Base-by-base conservation (phyloP, 2,888 invertebrate species). In the Luffia ferchaultella region DNA sequence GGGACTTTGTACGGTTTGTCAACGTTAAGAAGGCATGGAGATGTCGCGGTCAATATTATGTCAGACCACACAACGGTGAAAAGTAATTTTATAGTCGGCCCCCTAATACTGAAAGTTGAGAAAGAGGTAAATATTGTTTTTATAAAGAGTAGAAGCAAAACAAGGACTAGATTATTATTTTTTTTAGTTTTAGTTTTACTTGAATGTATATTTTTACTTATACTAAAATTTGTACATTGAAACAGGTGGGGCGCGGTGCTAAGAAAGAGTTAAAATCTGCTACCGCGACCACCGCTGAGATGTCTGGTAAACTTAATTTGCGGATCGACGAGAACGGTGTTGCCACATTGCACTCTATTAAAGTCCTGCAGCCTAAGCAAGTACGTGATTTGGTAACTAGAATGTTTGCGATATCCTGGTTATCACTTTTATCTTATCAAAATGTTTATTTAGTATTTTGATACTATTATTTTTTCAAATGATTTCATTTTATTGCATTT, bases 301-400 rank as follows among this genome's bases (percentile, higher is more conserved):
- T 95, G 93, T 86, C 88, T 48, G 94, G 94, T 20, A 90, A 90
- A 70, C 77, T 95, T 52, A 93, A 89, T 62, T 80, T 95, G 56
- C 86, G 90, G 60, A 90, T 95, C 45, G 85, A 92, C 58, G 90
- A 92, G 64, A 91, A 93, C 56, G 91, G 92, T 2, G 89, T 90
- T n/a, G 93, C 94, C 40, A 91, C 93, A 15, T 74, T 95, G 52
- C 93, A 93, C 70, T 91, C 93, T 41, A 94, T 95, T 60, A 90
- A 90, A 67, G 94, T 95, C 49, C 86, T 93, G 54, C 94, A 95
- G 66, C 94, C 94, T 5, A 94, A 93, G 80, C 93, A 94, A 88
- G 93, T 93, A 77, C 65, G 30, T 30, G 12, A 12, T n/a, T n/a
- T n/a, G n/a, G n/a, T n/a, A n/a, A n/a, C n/a, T n/a, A n/a, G n/a